phyloP scores from a whole-genome alignment of 2,888 invertebrate species.

The Muschampia plurimacula region DNA sequence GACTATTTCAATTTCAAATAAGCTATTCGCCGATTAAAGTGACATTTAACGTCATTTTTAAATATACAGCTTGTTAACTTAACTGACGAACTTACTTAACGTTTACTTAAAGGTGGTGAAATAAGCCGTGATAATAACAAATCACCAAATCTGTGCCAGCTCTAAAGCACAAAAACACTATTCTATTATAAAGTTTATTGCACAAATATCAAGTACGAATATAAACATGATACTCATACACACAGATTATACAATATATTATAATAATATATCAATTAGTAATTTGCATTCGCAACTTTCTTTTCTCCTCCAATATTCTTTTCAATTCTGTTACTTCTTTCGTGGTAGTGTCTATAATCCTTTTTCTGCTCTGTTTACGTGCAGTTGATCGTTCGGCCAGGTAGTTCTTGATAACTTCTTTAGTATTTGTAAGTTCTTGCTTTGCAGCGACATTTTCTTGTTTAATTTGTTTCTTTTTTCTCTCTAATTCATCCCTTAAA shows the following conservation, averaged over 20 bases:
- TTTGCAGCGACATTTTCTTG: slow-evolving; percentile 75
- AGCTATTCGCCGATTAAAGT: no score
- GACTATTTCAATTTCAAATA: no score
- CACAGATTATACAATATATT: background rate
- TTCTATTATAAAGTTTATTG: background rate
- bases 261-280: slow-evolving; percentile 38
- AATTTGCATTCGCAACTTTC: slow-evolving; percentile 64
- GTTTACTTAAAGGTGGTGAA: no score
- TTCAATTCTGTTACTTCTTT: slow-evolving; percentile 79
- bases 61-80: no score
- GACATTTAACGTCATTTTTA: no score
- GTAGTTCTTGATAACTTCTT: slow-evolving; percentile 70
- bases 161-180: no score
- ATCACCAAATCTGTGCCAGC: no score
- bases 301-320: slow-evolving; percentile 78
- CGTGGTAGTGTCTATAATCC: slow-evolving; percentile 47
- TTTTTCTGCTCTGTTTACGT: slow-evolving; percentile 62
- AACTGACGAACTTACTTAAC: no score
- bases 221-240: background rate
- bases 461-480: slow-evolving; percentile 73
- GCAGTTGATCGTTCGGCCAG: slow-evolving; percentile 62
- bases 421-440: slow-evolving; percentile 75
- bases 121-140: no score
- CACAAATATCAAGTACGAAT: background rate
- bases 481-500: slow-evolving; percentile 82